Percentiles rank a stretch among this genome's conserved stretches.
Evolutionary conservation across 2,888 invertebrate genomes (phyloP).

Genomic region (Villa cingulata): DNA sequence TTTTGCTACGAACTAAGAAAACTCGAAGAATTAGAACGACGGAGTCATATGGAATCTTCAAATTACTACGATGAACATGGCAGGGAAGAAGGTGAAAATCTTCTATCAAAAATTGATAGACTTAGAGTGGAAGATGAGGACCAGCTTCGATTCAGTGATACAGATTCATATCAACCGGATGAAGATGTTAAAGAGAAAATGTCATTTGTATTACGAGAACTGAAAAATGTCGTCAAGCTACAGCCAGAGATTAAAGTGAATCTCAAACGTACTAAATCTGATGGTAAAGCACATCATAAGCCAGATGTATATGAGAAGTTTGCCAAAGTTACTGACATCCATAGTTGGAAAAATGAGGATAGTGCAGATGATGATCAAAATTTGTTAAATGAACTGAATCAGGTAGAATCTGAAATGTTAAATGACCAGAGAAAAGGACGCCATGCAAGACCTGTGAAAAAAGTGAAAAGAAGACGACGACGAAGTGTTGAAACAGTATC

Average conservation of each 20-base stretch:
- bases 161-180: constrained; percentile 44
- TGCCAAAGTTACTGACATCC: constrained; percentile 27
- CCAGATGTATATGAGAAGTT: constrained; percentile 22
- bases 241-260: constrained; percentile 33
- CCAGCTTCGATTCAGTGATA: constrained; percentile 22
- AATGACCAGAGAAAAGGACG: constrained; percentile 13
- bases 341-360: constrained; percentile 27
- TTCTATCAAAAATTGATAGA: constrained; percentile 34
- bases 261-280: constrained; percentile 9
- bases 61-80: constrained; percentile 8
- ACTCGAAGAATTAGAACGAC: constrained; percentile 72
- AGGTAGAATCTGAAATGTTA: constrained; percentile 16
- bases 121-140: constrained; percentile 42
- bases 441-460: constrained; percentile 17
- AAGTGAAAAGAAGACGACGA: constrained; percentile 20
- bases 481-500: constrained; percentile 5
- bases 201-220: constrained; percentile 63
- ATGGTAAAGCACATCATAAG: constrained; percentile 15
- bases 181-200: constrained; percentile 64
- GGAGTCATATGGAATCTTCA: constrained; percentile 47
- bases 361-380: constrained; percentile 21
- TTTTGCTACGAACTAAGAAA: constrained; percentile 79
- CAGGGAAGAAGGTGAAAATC: constrained; percentile 14
- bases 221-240: constrained; percentile 52
- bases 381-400: constrained; percentile 16